Evolutionary conservation across 1,140 invertebrate genomes (phyloP), one percentile per base, ranked within the genome.

Genomic region (Chrysomallon squamiferum): DNA sequence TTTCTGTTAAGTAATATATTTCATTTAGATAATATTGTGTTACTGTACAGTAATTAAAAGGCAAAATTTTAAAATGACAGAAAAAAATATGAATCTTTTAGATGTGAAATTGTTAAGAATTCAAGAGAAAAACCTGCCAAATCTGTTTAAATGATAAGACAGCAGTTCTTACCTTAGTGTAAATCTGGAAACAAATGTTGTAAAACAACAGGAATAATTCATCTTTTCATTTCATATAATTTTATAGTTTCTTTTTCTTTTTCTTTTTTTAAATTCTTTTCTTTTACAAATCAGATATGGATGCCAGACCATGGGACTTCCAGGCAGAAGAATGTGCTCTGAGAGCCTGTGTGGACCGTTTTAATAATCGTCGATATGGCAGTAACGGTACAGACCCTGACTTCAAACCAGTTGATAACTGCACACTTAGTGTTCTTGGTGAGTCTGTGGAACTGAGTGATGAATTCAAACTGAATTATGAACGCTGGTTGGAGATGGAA

Each of bases 281-380:
- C 58, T 60, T 73, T 49, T 58, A 27, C 49, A 58, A 74, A 83
- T 32, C 75, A 92, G 95, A 99, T 88, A 90, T 98, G 72, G 96
- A 99, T 88, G 95, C 95, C 5, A 89, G 95, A 72, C 96, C 96
- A 3, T 98, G 95, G 95, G 97, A 99, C 86, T 99, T 98, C 82
- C 97, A 99, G 88, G 95, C 93, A 30, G 97, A 99, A 86, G 97
- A 99, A 85, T 97, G 95, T 87, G 92, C 94, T 27, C 85, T 99
- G 20, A 89, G 96, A 64, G 91, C 93, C 1, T 94, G 93, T 72
- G 95, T 99, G 3, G 96, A 98, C 87, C 89, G 95, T 47, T 99
- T 99, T 76, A 99, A 99, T 85, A 91, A 92, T 79, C 89, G 97
- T 29, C 89, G 97, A 62, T 99, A 98, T 82, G 72, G 72, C 27